Conservation (phyloP, 1,140 invertebrate genomes). For the Bombus sibiricus region DNA sequence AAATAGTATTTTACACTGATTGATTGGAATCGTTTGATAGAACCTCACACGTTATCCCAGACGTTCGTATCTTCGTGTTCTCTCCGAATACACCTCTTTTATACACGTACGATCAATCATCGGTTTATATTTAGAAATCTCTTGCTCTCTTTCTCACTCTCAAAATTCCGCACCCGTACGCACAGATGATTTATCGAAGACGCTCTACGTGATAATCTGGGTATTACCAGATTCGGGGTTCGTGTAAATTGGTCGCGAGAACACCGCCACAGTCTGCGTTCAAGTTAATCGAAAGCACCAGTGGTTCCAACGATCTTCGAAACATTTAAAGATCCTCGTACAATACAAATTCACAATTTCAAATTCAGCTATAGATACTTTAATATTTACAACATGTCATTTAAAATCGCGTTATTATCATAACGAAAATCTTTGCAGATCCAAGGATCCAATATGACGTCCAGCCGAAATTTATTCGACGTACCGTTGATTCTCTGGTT, state of each 20-base stretch:
- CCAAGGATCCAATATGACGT: not conserved
- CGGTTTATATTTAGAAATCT: not conserved
- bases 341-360: not conserved
- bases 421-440: not conserved
- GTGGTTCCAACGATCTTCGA: not conserved
- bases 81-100: not conserved
- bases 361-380: not conserved
- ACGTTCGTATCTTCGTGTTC: not conserved
- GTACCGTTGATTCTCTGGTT: not conserved
- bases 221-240: not conserved
- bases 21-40: constrained; percentile 6
- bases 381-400: not conserved
- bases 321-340: not conserved
- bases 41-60: not conserved
- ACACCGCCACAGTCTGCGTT: not conserved
- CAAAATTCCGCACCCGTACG: not conserved
- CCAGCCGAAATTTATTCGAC: not conserved
- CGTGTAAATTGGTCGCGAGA: not conserved
- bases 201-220: not conserved
- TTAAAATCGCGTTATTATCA: not conserved
- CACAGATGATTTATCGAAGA: constrained; percentile 5
- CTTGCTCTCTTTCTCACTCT: not conserved
- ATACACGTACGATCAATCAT: not conserved
- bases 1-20: constrained; percentile 58
- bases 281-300: not conserved